Base-by-base conservation (phyloP, 2,888 invertebrate genomes). In the Nemapogon koenigi region DNA sequence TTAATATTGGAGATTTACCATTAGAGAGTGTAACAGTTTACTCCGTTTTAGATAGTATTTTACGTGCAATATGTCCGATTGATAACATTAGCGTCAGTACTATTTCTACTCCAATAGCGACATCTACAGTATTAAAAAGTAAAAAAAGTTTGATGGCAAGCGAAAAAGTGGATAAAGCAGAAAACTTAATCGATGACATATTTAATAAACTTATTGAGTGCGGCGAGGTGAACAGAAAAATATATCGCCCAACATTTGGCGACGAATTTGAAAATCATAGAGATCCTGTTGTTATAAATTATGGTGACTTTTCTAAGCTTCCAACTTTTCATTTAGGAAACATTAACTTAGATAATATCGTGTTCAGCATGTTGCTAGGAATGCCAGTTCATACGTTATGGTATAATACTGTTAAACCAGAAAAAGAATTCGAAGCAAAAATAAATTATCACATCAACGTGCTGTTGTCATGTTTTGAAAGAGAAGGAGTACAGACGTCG, bases 401-500 rank as follows among this genome's bases (percentile, higher is more conserved):
- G 73, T 16, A 44, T 35, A 49, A 49, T 43, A 57, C 55, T 47
- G 46, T 43, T 8, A 49, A 45, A 38, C 56, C 53, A 3, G 37
- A 47, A 15, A 65, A 49, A 10, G 63, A 69, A 44, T 41, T 54
- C 3, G 62, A 68, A 52, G 66, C 68, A 1, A 75, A 70, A 58
- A 47, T 67, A 14, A 71, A 67, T 50, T 73, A 68, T 45, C 76
- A 78, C 45, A 49, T 72, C 0, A 75, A 72, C 49, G 52, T 67
- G 10, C 49, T 78, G 17, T 44, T 71, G 33, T 66, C 71, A 6
- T 73, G 73, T 50, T 73, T 76, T 48, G 59, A 72, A 4, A 58
- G 70, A 53, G 47, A 55, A 18, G 69, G 75, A 26, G 50, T 76
- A 16, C 72, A 73, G 55, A 65, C 61, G 4, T 49, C 62, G 7